Conservation (phyloP, 1,140 invertebrate genomes). For the Rhagoletis zephyria region DNA sequence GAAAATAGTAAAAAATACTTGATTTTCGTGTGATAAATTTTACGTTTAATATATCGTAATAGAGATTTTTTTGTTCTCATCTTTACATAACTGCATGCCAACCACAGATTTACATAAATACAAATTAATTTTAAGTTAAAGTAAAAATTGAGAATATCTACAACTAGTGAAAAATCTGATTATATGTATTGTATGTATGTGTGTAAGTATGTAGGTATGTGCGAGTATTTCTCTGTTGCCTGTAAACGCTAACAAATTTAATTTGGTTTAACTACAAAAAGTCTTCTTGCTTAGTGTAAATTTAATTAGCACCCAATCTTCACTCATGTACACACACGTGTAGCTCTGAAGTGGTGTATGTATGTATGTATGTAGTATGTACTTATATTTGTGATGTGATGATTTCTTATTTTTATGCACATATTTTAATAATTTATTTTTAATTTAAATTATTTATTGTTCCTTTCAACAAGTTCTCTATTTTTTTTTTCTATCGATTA, state of each 20-base stretch:
- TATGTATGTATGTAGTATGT: neutral
- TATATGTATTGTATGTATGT: neutral
- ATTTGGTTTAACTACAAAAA: conserved; percentile 48
- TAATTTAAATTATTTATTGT: neutral
- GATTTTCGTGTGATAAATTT: neutral
- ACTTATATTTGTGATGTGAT: neutral
- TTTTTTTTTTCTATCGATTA: neutral
- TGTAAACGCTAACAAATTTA: conserved; percentile 37
- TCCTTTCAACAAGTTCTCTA: neutral
- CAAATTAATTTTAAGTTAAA: neutral
- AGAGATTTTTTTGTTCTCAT: no score
- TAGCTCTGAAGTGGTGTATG: neutral
- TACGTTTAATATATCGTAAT: neutral
- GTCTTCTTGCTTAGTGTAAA: conserved; percentile 26
- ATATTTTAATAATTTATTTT: neutral
- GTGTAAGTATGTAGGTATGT: neutral
- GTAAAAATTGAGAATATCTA: neutral
- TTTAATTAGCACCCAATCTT: conserved; percentile 22
- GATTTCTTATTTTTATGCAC: neutral
- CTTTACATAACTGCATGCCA: no score
- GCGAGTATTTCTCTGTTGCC: neutral
- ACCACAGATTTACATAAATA: neutral
- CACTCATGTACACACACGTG: no score
- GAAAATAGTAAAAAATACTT: neutral
- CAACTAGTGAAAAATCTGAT: neutral